Percentiles rank a stretch among this genome's conserved stretches.
Evolutionary conservation across 2,113 vertebrate genomes (phyloP).

Genomic region (Gorsachius goisagi): DNA sequence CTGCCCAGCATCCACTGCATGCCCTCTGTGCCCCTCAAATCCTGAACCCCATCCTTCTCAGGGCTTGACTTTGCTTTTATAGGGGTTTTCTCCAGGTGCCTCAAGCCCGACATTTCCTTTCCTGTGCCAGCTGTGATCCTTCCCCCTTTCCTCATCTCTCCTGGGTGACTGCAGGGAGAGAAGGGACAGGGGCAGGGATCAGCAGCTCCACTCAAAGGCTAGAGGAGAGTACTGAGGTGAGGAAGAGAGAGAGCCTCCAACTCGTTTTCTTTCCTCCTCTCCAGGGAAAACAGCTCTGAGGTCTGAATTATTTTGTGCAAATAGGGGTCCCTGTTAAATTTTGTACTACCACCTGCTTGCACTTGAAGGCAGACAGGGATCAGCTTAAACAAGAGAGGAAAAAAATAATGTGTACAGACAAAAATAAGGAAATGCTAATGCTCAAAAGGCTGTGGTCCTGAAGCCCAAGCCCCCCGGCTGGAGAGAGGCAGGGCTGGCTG

Average conservation of each 20-base stretch:
- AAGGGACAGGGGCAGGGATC: background rate
- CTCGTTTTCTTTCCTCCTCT: background rate
- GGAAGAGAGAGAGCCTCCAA: background rate
- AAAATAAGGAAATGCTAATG: background rate
- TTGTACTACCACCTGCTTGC: background rate
- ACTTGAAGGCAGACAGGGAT: background rate
- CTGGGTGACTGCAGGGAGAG: background rate
- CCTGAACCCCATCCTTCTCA: background rate
- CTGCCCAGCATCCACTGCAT: background rate
- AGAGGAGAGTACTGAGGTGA: background rate
- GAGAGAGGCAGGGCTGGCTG: background rate
- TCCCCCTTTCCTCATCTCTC: background rate
- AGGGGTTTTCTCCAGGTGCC: background rate
- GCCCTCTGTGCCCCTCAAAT: background rate
- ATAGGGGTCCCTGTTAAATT: background rate
- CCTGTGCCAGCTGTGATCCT: background rate
- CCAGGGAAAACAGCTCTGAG: background rate
- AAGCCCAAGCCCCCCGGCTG: background rate
- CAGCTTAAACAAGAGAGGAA: background rate
- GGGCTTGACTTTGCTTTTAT: background rate
- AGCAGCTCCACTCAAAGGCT: background rate
- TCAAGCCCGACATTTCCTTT: background rate
- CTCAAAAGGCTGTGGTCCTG: background rate
- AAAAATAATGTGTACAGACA: background rate
- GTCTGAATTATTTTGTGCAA: background rate